A percentile compares a stretch with the other conserved stretches of the same genome.
phyloP scores from a whole-genome alignment of 2,888 invertebrate species.

The Mallateleia sp. region DNA sequence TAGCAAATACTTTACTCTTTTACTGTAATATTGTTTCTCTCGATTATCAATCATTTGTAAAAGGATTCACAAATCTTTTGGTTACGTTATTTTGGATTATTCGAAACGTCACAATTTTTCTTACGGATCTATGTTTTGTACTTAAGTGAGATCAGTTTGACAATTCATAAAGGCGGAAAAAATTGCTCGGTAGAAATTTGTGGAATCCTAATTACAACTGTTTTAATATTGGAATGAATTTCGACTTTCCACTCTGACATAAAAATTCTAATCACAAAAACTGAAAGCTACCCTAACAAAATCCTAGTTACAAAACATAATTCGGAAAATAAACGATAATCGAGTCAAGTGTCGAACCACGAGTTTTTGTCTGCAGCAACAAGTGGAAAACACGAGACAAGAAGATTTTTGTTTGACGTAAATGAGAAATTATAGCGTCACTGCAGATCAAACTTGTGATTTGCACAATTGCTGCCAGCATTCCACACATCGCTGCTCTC shows the following conservation, averaged over 20 bases:
- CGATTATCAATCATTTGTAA: not conserved
- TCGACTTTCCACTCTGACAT: conserved; percentile 54
- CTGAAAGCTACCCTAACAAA: conserved; percentile 27
- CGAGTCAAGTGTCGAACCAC: conserved; percentile 21
- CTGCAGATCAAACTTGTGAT: conserved; percentile 50
- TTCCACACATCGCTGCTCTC: conserved; percentile 54
- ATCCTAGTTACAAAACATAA: conserved; percentile 38
- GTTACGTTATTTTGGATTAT: not conserved
- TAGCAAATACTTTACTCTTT: conserved; percentile 16
- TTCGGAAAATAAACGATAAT: conserved; percentile 36
- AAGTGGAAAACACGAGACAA: not conserved
- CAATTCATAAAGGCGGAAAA: conserved; percentile 17
- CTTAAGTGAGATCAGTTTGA: conserved; percentile 52
- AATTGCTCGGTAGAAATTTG: conserved; percentile 23
- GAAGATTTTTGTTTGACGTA: not conserved
- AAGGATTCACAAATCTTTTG: not conserved
- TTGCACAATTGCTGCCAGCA: conserved; percentile 50
- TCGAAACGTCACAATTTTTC: not conserved
- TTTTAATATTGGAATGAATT: not conserved
- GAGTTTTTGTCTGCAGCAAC: conserved; percentile 21
- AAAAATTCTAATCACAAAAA: conserved; percentile 36
- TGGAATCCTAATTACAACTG: not conserved
- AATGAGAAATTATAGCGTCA: not conserved
- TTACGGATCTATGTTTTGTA: conserved; percentile 52
- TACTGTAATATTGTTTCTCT: not conserved